A percentile compares a stretch with the other conserved stretches of the same genome.
These are phyloP conservation scores for Synanceia verrucosa DNA, from an alignment of 2,797 vertebrate species.

Conservation along the genomic window DNA sequence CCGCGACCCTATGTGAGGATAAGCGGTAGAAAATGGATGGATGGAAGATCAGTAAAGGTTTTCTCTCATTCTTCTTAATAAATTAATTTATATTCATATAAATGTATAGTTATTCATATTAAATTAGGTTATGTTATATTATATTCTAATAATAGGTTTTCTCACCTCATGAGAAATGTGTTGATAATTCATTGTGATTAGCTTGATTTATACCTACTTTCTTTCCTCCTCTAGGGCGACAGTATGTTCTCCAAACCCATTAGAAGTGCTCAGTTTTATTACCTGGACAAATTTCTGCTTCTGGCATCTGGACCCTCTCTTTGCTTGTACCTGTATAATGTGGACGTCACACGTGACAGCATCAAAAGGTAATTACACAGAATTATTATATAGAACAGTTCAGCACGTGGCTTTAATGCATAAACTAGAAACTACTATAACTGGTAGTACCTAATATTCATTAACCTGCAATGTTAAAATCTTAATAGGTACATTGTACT, in stretches of 20 bases:
- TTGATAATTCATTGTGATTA: background rate
- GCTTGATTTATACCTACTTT: background rate
- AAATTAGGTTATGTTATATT: background rate
- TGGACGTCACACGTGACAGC: slow-evolving; percentile 81
- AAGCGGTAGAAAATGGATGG: no score
- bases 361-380: slow-evolving; percentile 81
- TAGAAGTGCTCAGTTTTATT: slow-evolving; percentile 89
- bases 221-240: slow-evolving; percentile 74
- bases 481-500: background rate
- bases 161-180: background rate
- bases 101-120: no score
- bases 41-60: no score
- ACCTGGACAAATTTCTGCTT: slow-evolving; percentile 89
- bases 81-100: no score
- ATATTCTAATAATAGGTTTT: background rate
- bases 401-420: no score
- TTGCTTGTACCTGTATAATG: slow-evolving; percentile 81
- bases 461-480: no score
- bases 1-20: no score
- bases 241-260: slow-evolving; percentile 79
- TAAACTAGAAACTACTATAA: no score
- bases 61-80: no score
- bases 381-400: background rate
- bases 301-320: slow-evolving; percentile 85
- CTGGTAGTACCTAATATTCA: background rate